Percentiles rank a stretch among this genome's conserved stretches.
These are phyloP conservation scores for Gallinago nigripennis DNA, from an alignment of 2,797 vertebrate species.

Conservation along the genomic window DNA sequence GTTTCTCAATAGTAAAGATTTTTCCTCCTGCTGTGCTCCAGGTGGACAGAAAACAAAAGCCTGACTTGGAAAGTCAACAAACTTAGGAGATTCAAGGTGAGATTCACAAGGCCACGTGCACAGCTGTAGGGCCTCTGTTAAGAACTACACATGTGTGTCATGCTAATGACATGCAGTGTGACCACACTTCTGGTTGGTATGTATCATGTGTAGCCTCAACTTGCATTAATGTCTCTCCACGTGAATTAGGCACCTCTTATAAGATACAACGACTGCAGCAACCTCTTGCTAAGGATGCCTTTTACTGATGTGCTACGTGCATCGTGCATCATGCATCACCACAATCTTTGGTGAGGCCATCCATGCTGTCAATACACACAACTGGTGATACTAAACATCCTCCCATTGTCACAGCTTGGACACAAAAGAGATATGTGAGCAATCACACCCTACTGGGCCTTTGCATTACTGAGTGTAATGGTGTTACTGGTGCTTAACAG, in stretches of 20 bases:
- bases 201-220: not conserved
- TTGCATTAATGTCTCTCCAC: not conserved
- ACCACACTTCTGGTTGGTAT: not conserved
- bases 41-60: rapidly evolving
- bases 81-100: not conserved
- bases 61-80: not conserved
- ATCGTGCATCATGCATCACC: rapidly evolving
- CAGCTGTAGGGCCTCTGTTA: not conserved
- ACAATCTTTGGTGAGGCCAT: rapidly evolving
- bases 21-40: not conserved
- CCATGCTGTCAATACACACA: not conserved
- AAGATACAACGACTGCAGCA: not conserved
- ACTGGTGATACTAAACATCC: not conserved
- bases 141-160: not conserved
- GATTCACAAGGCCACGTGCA: not conserved
- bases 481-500: not conserved
- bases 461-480: not conserved
- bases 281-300: not conserved
- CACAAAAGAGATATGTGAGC: not conserved
- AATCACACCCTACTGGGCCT: not conserved
- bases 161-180: not conserved
- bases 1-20: not conserved
- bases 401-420: not conserved
- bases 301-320: rapidly evolving
- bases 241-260: not conserved